Evolutionary conservation across 2,888 invertebrate genomes (phyloP), one percentile per base, ranked within the genome.

Genomic region (Trisateles emortualis): DNA sequence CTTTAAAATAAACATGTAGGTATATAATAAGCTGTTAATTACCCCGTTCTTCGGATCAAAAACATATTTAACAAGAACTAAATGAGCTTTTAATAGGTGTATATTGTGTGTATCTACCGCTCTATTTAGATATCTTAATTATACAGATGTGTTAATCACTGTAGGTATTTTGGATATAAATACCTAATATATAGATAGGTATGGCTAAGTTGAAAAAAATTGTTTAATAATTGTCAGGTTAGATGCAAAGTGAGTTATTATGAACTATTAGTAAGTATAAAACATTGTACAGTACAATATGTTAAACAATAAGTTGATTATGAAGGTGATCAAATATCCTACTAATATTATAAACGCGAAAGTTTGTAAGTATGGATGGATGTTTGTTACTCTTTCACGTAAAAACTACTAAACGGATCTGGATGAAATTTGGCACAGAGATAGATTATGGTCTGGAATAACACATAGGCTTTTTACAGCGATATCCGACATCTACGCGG

Each of bases 61-160:
- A 58, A 65, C 56, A 38, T 59, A 33, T 33, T 33, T 33, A 33
- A 19, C 29, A 11, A 17, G 43, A 48, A 58, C 49, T 56, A 67
- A 69, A 69, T 53, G 57, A 45, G 52, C 40, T 69, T 69, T 67
- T 69, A 69, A 69, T 69, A 52, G 51, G 52, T 46, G 55, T 50
- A 54, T 64, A 51, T 50, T 49, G 38, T 29, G 26, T 46, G 46
- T 46, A 46, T 38, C n/a, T 30, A 19, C 17, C 5, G 14, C 46
- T 19, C 19, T 48, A 44, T 41, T 38, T 33, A 26, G 44, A 57
- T 43, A 48, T 57, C 52, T 48, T 48, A 51, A 56, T 56, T 48
- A 41, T 40, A 52, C 32, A 3, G 30, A 14, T 32, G 13, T 44
- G 33, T 44, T 52, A 48, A 52, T 52, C 43, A 44, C 29, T 26